Percentiles rank a stretch among this genome's conserved stretches.
phyloP scores from a whole-genome alignment of 1,140 invertebrate genomes.

The Eriosoma lanigerum region DNA sequence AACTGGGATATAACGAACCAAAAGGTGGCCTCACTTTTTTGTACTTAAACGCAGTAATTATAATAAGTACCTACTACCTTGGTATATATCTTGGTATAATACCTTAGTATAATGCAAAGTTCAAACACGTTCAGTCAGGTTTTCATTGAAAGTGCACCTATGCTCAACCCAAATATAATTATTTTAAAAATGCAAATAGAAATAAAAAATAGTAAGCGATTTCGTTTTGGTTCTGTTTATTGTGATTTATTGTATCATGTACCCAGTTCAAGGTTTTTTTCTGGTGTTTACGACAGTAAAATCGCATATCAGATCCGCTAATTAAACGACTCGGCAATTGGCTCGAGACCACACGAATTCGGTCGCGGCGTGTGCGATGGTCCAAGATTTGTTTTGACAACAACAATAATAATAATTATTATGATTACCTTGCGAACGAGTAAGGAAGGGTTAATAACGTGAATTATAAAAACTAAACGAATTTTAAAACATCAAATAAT shows the following conservation, averaged over 20 bases:
- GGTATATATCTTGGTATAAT: too few relatives aligned
- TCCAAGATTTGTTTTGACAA: not conserved
- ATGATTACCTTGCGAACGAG: not conserved
- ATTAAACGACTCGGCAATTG: slow-evolving; percentile 17
- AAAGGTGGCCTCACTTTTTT: too few relatives aligned
- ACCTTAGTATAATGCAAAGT: too few relatives aligned
- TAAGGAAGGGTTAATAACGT: too few relatives aligned
- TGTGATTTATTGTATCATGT: not conserved
- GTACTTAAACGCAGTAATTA: too few relatives aligned
- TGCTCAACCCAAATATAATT: too few relatives aligned
- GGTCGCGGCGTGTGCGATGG: not conserved
- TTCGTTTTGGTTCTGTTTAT: not conserved
- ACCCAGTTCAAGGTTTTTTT: not conserved
- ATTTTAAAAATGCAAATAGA: too few relatives aligned
- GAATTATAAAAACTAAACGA: not conserved
- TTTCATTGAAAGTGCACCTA: too few relatives aligned
- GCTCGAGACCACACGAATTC: slow-evolving; percentile 18
- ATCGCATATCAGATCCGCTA: not conserved
- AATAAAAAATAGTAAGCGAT: too few relatives aligned
- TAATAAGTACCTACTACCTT: too few relatives aligned
- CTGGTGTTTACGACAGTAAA: not conserved
- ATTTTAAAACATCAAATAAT: not conserved
- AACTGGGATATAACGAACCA: too few relatives aligned
- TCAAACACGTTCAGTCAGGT: too few relatives aligned
- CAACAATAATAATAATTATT: not conserved